Conservation (phyloP, 2,888 invertebrate species). For the Cheilosia scutellata region DNA sequence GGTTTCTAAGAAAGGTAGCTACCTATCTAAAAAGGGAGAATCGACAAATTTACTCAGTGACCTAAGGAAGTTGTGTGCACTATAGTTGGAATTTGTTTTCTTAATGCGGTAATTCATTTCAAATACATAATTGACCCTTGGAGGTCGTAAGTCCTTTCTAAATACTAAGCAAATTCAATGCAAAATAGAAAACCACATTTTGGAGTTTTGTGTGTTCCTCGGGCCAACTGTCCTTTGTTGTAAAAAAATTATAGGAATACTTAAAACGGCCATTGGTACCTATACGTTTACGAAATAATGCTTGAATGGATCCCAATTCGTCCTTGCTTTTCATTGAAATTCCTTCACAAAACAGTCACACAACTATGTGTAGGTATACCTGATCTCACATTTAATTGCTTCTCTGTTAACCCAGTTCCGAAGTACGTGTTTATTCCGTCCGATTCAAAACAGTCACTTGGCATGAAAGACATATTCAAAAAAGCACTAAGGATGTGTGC, state of each 20-base stretch:
- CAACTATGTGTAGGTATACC: conserved; percentile 23
- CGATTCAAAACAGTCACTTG: conserved; percentile 46
- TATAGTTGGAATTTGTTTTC: background rate
- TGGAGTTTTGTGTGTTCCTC: no score
- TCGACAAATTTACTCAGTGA: conserved; percentile 5
- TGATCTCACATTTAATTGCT: conserved; percentile 62
- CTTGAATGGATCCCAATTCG: conserved; percentile 5
- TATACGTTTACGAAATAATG: no score
- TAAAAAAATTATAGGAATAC: no score
- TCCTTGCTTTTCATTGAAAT: conserved; percentile 52
- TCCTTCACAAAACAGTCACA: conserved; percentile 53
- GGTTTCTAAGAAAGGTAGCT: conserved; percentile 19
- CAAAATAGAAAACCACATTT: background rate
- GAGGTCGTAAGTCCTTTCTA: background rate
- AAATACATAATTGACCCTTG: background rate
- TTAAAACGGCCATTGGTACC: no score
- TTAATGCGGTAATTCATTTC: background rate
- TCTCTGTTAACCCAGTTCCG: conserved; percentile 65
- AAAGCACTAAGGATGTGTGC: conserved; percentile 7
- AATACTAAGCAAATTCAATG: background rate
- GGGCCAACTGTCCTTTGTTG: no score
- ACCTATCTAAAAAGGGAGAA: background rate
- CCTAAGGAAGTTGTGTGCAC: background rate
- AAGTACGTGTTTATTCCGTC: conserved; percentile 39
- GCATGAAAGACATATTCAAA: conserved; percentile 22